Percentiles rank a stretch among this genome's conserved stretches.
phyloP scores from a whole-genome alignment of 2,888 invertebrate genomes.

The Drosophila stalkeri region DNA sequence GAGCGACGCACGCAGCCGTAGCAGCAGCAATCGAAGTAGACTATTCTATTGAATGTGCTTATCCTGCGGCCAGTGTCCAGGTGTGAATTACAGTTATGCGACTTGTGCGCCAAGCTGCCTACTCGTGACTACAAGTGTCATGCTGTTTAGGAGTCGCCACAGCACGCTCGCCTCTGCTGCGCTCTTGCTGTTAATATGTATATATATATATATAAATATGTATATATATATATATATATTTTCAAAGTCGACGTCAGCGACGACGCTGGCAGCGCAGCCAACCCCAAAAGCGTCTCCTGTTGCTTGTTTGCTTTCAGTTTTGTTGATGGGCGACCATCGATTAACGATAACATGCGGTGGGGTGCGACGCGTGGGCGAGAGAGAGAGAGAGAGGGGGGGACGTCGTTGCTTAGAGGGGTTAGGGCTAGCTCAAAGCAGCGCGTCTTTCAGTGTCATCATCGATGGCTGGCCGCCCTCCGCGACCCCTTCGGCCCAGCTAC shows the following conservation, averaged over 20 bases:
- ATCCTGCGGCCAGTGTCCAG: conserved; percentile 43
- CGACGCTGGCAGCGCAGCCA: conserved; percentile 32
- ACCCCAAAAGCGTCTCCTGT: conserved; percentile 66
- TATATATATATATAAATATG: too few relatives aligned
- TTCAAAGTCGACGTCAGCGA: conserved; percentile 5
- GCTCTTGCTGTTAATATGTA: conserved; percentile 15
- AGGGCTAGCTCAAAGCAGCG: conserved; percentile 21
- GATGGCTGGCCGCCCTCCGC: conserved; percentile 23
- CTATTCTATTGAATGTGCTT: background rate
- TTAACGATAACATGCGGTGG: conserved; percentile 70
- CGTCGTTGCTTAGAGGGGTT: background rate
- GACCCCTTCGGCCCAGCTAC: conserved; percentile 29
- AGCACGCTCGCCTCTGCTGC: conserved; percentile 16
- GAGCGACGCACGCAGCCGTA: conserved; percentile 57
- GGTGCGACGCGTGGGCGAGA: background rate
- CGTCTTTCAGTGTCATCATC: conserved; percentile 71
- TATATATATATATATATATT: conserved; percentile 7
- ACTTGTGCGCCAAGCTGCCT: conserved; percentile 61
- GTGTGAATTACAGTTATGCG: conserved; percentile 61
- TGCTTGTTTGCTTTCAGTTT: conserved; percentile 72
- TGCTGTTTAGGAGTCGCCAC: conserved; percentile 69
- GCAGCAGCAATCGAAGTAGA: background rate
- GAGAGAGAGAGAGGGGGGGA: background rate
- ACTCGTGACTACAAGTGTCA: conserved; percentile 65
- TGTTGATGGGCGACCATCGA: conserved; percentile 75